phyloP scores from a whole-genome alignment of 2,113 vertebrate genomes.

The Mormyrus lacerda region DNA sequence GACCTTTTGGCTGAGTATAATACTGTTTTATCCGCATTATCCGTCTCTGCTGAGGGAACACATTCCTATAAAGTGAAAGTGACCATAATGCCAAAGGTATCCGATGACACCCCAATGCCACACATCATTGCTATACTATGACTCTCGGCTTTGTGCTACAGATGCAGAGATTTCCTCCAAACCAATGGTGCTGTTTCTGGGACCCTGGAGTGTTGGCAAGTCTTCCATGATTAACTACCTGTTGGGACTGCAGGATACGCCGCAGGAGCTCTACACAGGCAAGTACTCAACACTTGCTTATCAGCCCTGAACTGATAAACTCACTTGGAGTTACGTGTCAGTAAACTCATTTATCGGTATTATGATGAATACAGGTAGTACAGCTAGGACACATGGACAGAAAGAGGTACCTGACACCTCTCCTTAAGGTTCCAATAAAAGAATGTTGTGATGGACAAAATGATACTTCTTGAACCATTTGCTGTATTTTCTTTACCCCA shows the following conservation, averaged over 20 bases:
- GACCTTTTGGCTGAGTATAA: constrained; percentile 16
- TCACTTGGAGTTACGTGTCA: not conserved
- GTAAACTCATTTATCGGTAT: not conserved
- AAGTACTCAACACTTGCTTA: constrained; percentile 17
- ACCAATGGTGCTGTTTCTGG: constrained; percentile 95
- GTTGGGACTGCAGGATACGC: constrained; percentile 80
- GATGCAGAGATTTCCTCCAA: constrained; percentile 98
- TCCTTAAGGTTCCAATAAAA: not conserved
- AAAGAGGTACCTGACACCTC: not conserved
- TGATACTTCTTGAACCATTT: not conserved
- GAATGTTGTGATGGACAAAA: not conserved
- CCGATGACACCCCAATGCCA: not conserved
- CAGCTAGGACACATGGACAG: not conserved
- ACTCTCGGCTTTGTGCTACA: constrained; percentile 40
- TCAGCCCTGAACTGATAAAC: not conserved
- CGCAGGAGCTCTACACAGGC: constrained; percentile 97
- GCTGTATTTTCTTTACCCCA: not conserved
- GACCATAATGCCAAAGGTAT: not conserved
- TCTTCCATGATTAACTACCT: constrained; percentile 99
- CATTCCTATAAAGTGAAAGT: not conserved
- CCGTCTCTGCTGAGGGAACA: not conserved
- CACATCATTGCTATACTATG: not conserved
- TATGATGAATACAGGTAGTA: not conserved
- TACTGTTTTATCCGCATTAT: not conserved
- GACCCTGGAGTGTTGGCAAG: constrained; percentile 97